phyloP scores from a whole-genome alignment of 2,888 invertebrate genomes.

The Phaonia tiefii region DNA sequence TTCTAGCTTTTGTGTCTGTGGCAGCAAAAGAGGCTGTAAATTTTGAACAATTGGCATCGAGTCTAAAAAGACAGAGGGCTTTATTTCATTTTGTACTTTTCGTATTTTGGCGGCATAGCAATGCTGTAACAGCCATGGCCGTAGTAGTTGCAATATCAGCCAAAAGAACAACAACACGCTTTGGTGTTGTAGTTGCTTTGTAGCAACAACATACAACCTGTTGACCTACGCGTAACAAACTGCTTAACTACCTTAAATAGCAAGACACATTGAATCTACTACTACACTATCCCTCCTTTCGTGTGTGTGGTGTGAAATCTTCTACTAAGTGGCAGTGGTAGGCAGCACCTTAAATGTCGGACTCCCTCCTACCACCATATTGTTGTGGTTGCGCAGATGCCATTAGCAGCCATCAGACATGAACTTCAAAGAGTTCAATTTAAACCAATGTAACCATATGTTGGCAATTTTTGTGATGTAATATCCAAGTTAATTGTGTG shows the following conservation, averaged over 20 bases:
- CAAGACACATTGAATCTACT: slow-evolving; percentile 52
- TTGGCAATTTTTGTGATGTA: slow-evolving; percentile 38
- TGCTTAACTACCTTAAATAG: slow-evolving; percentile 67
- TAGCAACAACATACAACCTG: slow-evolving; percentile 72
- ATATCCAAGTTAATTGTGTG: neutral
- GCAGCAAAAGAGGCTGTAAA: slow-evolving; percentile 31
- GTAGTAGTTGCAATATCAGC: slow-evolving; percentile 50
- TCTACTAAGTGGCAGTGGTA: slow-evolving; percentile 49
- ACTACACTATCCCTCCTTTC: slow-evolving; percentile 28
- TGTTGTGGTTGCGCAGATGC: slow-evolving; percentile 9
- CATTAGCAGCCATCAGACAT: slow-evolving; percentile 35
- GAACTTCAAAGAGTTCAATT: slow-evolving; percentile 59
- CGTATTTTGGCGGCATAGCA: slow-evolving; percentile 61
- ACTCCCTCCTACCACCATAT: no score
- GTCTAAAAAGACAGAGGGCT: slow-evolving; percentile 63
- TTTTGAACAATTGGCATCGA: slow-evolving; percentile 66
- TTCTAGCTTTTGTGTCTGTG: slow-evolving; percentile 12
- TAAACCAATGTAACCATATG: slow-evolving; percentile 30
- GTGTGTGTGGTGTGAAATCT: slow-evolving; percentile 57
- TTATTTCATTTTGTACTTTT: slow-evolving; percentile 47
- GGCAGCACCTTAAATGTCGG: slow-evolving; percentile 57
- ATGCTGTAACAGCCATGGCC: slow-evolving; percentile 68
- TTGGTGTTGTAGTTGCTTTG: slow-evolving; percentile 62
- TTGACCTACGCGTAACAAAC: slow-evolving; percentile 73
- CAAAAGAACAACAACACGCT: slow-evolving; percentile 41